These are phyloP conservation scores for roundworm (Caenorhabditis elegans) DNA, from an alignment of 1,140 invertebrate genomes.

Conservation along the genomic window WBcel235 BX284604.4:10530001-10530500, in stretches of 20 bases:
- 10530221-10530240: conserved; percentile 65
- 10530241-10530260: conserved; percentile 63
- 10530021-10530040: conserved; percentile 66
- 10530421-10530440: no score
- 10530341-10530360: no score
- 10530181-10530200: no score
- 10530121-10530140: no score
- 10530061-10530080: conserved; percentile 66
- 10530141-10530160: background rate
- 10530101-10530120: conserved; percentile 63
- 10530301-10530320: background rate
- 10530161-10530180: no score
- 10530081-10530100: conserved; percentile 64
- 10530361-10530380: no score
- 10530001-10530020: conserved; percentile 66
- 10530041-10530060: conserved; percentile 66
- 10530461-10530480: no score
- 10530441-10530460: no score
- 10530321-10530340: background rate
- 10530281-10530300: conserved; percentile 51
- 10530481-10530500: no score
- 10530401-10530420: no score
- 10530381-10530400: no score
- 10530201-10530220: conserved; percentile 58
- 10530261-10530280: conserved; percentile 59